Evolutionary conservation across 2,888 invertebrate genomes (phyloP), one percentile per base, ranked within the genome.

Genomic region (Syrista parreyssii): DNA sequence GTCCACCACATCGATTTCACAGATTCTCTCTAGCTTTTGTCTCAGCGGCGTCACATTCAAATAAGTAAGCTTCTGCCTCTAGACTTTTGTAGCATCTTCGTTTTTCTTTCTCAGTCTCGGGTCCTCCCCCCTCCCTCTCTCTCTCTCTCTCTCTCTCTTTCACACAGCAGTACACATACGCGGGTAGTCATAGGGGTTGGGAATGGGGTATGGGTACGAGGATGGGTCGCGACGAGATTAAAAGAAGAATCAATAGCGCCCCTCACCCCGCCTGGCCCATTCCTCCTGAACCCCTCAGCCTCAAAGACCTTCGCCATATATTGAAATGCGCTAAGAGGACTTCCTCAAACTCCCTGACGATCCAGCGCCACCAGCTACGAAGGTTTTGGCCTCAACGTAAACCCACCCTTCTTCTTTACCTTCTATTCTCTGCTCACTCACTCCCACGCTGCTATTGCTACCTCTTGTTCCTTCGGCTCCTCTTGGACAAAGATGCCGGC

Each of bases 171-270:
- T 31, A 30, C 33, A 55, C 68, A 35, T 69, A 36, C 40, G 68
- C 12, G 36, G 33, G 33, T 74, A 36, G 34, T 23, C 11, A 30
- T 68, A 77, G 36, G 32, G 73, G 81, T 12, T 36, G 31, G 34
- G 34, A 31, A 69, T 32, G 71, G 32, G 68, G 31, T 12, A 68
- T 35, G 40, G 72, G 68, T 81, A 68, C 81, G 84, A 86, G 89
- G 88, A 88, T 89, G 89, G 88, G 88, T 88, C 86, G 87, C 89
- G 90, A 90, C 90, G 89, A 90, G 90, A 90, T 90, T 90, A 90
- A 90, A 90, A 90, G 90, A 90, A 90, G 90, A 90, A 90, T 90
- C 90, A 90, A 90, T 90, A 90, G 90, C 84, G 84, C 85, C 86
- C 85, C 83, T 78, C 80, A 78, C 78, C 80, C 73, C 75, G 68